Conservation (phyloP, 2,113 vertebrate genomes). For the Gymnarchus niloticus region DNA sequence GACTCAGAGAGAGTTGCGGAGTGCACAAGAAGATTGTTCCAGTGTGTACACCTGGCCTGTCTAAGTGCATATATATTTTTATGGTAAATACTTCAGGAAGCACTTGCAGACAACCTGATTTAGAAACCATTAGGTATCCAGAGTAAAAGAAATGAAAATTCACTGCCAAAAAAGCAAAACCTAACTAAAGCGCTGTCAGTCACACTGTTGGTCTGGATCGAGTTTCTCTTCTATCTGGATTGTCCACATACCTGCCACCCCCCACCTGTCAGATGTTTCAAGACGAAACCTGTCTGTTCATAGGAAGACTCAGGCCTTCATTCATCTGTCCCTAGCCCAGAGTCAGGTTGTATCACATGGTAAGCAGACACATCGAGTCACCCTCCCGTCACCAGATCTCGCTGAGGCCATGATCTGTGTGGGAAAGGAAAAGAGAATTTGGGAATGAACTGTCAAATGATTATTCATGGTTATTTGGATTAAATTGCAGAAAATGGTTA, state of each 20-base stretch:
- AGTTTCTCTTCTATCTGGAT: slow-evolving; percentile 23
- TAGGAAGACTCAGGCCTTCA: slow-evolving; percentile 16
- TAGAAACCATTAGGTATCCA: not conserved
- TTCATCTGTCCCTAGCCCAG: not conserved
- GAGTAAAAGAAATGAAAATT: too few species aligned
- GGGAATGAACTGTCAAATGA: not conserved
- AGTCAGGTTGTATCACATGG: slow-evolving; percentile 15
- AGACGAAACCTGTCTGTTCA: slow-evolving; percentile 35
- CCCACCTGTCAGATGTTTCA: slow-evolving; percentile 24
- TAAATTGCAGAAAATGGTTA: not conserved
- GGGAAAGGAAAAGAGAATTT: not conserved
- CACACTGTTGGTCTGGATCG: slow-evolving; percentile 31
- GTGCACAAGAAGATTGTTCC: not conserved
- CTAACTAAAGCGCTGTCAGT: slow-evolving; percentile 39
- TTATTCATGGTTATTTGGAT: not conserved
- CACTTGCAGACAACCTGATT: not conserved
- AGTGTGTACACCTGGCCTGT: not conserved
- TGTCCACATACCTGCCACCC: slow-evolving; percentile 15
- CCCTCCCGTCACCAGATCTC: slow-evolving; percentile 51
- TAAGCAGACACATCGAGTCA: slow-evolving; percentile 17
- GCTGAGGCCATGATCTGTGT: not conserved
- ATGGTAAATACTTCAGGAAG: too few species aligned
- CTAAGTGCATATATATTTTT: not conserved
- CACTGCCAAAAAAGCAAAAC: not conserved
- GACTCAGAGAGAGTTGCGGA: slow-evolving; percentile 40